Percentiles rank a stretch among this genome's conserved stretches.
Conservation (phyloP, 2,113 vertebrate genomes). For the Meriones unguiculatus region DNA sequence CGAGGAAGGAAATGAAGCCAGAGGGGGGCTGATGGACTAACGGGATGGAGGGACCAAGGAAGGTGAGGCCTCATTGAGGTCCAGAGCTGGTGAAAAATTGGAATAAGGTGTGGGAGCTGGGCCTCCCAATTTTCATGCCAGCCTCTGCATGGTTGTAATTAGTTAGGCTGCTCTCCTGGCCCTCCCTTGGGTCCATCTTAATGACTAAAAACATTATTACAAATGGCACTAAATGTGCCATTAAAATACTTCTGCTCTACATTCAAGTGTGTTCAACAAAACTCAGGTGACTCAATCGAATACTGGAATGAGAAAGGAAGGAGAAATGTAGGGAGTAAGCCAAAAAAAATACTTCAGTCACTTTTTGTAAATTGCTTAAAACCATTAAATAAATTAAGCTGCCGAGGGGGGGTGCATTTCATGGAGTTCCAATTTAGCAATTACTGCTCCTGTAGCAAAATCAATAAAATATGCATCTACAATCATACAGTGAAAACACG, state of each 20-base stretch:
- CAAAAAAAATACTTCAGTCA: slow-evolving; percentile 68
- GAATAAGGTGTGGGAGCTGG: neutral
- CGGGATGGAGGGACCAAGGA: neutral
- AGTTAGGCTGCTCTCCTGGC: slow-evolving; percentile 70
- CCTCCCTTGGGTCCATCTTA: slow-evolving; percentile 79
- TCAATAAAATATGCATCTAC: slow-evolving; percentile 76
- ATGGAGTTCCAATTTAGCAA: slow-evolving; percentile 85
- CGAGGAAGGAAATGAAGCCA: slow-evolving; percentile 27
- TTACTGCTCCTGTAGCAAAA: slow-evolving; percentile 80
- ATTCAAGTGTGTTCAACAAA: slow-evolving; percentile 74
- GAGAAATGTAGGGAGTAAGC: slow-evolving; percentile 66
- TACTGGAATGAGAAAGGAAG: slow-evolving; percentile 76
- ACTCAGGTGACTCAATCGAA: slow-evolving; percentile 76
- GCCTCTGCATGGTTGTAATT: slow-evolving; percentile 46
- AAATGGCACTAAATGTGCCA: slow-evolving; percentile 84
- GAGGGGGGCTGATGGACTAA: slow-evolving; percentile 7
- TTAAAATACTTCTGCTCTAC: slow-evolving; percentile 82
- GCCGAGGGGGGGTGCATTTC: slow-evolving; percentile 74
- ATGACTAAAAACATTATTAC: slow-evolving; percentile 83
- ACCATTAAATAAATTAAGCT: slow-evolving; percentile 87
- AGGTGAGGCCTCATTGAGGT: neutral
- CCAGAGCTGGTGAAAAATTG: slow-evolving; percentile 57
- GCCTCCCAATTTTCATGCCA: slow-evolving; percentile 2
- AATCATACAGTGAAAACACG: slow-evolving; percentile 68
- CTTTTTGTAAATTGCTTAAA: slow-evolving; percentile 86